These are phyloP conservation scores for Limnephilus auricula DNA, from an alignment of 2,888 invertebrate species.

Conservation along the genomic window DNA sequence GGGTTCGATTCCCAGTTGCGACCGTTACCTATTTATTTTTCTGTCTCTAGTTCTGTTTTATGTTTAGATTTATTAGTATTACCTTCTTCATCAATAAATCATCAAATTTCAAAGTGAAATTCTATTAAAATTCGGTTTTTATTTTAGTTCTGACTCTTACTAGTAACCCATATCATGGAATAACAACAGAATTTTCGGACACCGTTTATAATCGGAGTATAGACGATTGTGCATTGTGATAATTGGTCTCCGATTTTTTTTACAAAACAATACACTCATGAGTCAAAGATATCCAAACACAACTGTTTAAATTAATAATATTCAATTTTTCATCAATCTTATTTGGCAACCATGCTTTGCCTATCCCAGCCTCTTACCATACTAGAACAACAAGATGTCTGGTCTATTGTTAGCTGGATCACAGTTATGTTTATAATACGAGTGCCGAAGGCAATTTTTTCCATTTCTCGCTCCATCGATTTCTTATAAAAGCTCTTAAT, in stretches of 20 bases:
- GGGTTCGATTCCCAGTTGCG: too few species aligned
- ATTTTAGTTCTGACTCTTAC: too few species aligned
- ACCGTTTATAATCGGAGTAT: too few species aligned
- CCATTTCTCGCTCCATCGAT: background rate
- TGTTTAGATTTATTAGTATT: too few species aligned
- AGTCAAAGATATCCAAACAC: background rate
- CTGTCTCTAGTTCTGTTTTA: too few species aligned
- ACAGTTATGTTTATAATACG: background rate
- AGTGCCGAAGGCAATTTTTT: background rate
- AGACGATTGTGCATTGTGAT: too few species aligned
- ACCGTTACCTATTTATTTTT: too few species aligned
- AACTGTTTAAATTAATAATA: background rate
- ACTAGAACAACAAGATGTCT: background rate
- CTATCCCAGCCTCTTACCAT: background rate
- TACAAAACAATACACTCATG: background rate
- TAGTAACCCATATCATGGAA: too few species aligned
- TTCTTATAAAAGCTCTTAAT: constrained; percentile 5
- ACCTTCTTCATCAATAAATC: too few species aligned
- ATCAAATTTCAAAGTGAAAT: too few species aligned
- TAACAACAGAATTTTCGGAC: too few species aligned
- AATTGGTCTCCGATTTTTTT: background rate
- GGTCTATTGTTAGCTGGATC: background rate
- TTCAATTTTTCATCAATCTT: background rate
- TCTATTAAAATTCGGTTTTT: too few species aligned
- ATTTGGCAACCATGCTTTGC: background rate